phyloP scores from a whole-genome alignment of 2,797 vertebrate species.

The Dendrocincla tyrannina region DNA sequence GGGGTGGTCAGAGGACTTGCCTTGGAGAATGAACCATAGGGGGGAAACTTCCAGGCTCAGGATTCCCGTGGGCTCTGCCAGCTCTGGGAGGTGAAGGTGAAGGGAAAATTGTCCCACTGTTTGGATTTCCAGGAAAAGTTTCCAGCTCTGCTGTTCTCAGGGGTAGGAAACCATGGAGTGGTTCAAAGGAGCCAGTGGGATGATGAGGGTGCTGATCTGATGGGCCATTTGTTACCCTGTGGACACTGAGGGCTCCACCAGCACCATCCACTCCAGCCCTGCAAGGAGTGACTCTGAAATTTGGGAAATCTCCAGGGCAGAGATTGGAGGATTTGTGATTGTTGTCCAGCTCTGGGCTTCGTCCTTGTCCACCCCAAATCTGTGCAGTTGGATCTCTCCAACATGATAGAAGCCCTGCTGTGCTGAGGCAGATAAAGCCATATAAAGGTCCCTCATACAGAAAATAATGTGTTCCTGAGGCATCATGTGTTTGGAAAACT shows the following conservation, averaged over 20 bases:
- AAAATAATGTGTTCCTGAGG: background rate
- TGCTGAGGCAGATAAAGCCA: background rate
- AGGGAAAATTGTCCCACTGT: background rate
- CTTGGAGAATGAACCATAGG: background rate
- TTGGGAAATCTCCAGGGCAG: background rate
- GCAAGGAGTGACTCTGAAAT: background rate
- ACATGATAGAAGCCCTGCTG: background rate
- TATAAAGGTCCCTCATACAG: background rate
- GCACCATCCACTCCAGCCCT: background rate
- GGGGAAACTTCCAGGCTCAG: background rate
- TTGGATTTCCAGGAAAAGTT: slow-evolving; percentile 13
- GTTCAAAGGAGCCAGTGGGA: background rate
- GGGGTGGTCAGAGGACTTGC: background rate
- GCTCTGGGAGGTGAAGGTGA: background rate
- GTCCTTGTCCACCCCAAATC: background rate
- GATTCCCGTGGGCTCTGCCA: background rate
- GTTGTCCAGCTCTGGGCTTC: background rate
- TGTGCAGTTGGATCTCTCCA: background rate
- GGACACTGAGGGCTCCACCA: background rate
- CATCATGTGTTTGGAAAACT: too few relatives aligned
- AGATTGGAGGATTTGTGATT: background rate
- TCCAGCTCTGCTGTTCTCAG: background rate
- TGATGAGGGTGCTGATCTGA: background rate
- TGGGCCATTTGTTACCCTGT: background rate
- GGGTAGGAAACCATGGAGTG: background rate